Conservation (phyloP, 2,888 invertebrate species). For the Metacarcinus magister region DNA sequence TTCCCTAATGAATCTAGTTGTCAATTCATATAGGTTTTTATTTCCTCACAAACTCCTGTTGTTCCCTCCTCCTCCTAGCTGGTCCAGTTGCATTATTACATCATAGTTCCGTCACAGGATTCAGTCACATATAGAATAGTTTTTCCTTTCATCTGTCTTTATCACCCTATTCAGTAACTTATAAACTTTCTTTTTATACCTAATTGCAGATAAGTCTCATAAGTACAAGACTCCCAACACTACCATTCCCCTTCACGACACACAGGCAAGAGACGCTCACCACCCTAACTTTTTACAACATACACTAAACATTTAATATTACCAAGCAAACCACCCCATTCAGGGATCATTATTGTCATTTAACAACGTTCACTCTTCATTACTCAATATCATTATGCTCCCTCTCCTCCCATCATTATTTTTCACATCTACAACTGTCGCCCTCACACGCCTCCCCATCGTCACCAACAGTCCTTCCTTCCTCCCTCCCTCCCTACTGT, state of each 20-base stretch:
- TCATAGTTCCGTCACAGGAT: too few relatives aligned
- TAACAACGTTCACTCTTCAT: not conserved
- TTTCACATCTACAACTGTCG: not conserved
- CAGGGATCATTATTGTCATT: not conserved
- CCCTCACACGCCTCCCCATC: slow-evolving; percentile 40
- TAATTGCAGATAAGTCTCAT: too few relatives aligned
- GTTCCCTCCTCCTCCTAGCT: too few relatives aligned
- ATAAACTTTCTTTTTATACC: too few relatives aligned
- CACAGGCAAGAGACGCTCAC: not conserved
- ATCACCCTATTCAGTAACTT: too few relatives aligned
- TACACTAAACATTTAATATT: not conserved
- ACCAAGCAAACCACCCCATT: not conserved
- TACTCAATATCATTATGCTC: not conserved
- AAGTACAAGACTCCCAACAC: not conserved
- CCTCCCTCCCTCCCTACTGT: not conserved
- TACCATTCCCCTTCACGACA: not conserved
- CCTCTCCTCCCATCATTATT: not conserved
- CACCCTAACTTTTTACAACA: not conserved
- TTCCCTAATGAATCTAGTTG: not conserved
- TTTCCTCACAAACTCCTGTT: too few relatives aligned
- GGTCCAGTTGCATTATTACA: too few relatives aligned
- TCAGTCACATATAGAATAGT: too few relatives aligned
- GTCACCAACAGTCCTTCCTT: not conserved
- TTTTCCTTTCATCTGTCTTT: too few relatives aligned
- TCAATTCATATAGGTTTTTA: too few relatives aligned